Evolutionary conservation across 1,140 invertebrate species (phyloP).

Genomic region (Drosophila orena): DNA sequence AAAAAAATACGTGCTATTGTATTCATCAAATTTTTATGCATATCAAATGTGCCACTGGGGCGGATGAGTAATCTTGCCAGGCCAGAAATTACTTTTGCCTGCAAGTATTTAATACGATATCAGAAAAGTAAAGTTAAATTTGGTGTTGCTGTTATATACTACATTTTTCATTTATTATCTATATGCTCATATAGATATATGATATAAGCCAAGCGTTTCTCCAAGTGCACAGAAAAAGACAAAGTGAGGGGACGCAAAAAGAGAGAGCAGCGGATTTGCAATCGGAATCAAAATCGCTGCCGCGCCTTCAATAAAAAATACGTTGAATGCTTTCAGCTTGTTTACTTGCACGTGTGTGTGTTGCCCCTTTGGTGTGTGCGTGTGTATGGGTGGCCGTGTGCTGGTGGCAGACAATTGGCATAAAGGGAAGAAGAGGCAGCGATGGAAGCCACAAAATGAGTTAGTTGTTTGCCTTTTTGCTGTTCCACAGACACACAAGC

Average conservation of each 20-base stretch:
- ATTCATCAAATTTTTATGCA: too few relatives aligned
- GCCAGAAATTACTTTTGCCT: too few relatives aligned
- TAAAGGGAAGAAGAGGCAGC: constrained; percentile 58
- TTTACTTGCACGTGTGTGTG: constrained; percentile 27
- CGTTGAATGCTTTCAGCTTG: constrained; percentile 44
- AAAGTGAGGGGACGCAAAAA: neutral
- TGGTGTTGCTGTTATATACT: too few relatives aligned
- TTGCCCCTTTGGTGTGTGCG: neutral
- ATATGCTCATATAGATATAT: too few relatives aligned
- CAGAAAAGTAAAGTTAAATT: too few relatives aligned
- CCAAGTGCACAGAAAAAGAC: neutral
- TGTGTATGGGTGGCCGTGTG: constrained; percentile 11
- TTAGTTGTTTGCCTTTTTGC: constrained; percentile 75
- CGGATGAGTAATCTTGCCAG: too few relatives aligned
- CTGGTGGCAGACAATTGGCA: constrained; percentile 67
- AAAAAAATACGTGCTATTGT: neutral
- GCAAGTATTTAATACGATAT: too few relatives aligned
- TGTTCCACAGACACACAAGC: constrained; percentile 6
- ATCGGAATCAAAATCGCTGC: constrained; percentile 65
- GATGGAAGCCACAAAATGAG: constrained; percentile 76
- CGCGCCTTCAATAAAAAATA: constrained; percentile 53
- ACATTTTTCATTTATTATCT: too few relatives aligned
- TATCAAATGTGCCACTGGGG: too few relatives aligned
- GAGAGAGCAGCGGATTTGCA: constrained; percentile 27
- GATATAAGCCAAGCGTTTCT: neutral